Evolutionary conservation across 2,888 invertebrate genomes (phyloP).

Genomic region (Koerneria pararmatus): DNA sequence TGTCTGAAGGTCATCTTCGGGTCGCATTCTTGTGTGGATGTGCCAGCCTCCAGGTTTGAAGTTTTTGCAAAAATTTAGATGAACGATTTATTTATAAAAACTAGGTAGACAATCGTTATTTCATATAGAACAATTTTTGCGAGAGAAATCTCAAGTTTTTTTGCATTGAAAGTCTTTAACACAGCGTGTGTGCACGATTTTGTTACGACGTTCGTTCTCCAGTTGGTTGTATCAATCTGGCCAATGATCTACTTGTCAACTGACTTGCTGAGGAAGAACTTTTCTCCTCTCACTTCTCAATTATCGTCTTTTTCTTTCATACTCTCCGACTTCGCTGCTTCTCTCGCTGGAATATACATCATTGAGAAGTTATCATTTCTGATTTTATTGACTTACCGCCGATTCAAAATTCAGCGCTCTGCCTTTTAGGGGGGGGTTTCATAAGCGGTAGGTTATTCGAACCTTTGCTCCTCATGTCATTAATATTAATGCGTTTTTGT

Average conservation of each 20-base stretch:
- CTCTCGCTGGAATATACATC: neutral
- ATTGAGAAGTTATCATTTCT: slow-evolving; percentile 20
- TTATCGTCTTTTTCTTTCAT: slow-evolving; percentile 40
- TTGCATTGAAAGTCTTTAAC: too few relatives aligned
- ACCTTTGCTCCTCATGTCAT: too few relatives aligned
- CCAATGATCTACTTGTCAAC: slow-evolving; percentile 25
- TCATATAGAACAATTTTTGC: too few relatives aligned
- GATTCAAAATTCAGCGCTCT: too few relatives aligned
- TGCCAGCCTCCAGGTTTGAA: slow-evolving; percentile 29
- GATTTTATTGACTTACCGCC: too few relatives aligned
- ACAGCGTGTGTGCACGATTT: too few relatives aligned
- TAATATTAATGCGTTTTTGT: too few relatives aligned
- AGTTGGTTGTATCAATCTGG: slow-evolving; percentile 42
- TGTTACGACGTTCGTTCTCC: too few relatives aligned
- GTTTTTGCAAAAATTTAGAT: neutral
- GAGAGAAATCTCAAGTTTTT: too few relatives aligned
- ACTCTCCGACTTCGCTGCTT: slow-evolving; percentile 37
- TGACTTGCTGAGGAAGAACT: slow-evolving; percentile 17
- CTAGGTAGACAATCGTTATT: too few relatives aligned
- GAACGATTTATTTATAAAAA: too few relatives aligned
- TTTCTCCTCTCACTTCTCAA: slow-evolving; percentile 19
- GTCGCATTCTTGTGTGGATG: slow-evolving; percentile 35
- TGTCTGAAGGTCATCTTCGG: slow-evolving; percentile 28
- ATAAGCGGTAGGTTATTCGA: too few relatives aligned
- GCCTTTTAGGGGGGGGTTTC: neutral